A percentile compares a stretch with the other conserved stretches of the same genome.
phyloP scores from a whole-genome alignment of 2,797 vertebrate genomes.

The Sebastes iracundus region DNA sequence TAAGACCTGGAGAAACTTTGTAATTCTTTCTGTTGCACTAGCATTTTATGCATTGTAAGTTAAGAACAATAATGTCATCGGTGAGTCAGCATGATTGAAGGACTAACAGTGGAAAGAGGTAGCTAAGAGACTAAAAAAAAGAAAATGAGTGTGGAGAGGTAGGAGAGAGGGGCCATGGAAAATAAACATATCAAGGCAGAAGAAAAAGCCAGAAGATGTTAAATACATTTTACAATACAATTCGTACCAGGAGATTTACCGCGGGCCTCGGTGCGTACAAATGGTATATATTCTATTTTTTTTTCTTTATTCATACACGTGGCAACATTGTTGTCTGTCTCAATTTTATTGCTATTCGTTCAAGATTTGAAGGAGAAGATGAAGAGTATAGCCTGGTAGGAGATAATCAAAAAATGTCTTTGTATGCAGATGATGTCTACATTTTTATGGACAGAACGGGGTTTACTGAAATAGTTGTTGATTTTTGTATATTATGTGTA shows the following conservation, averaged over 20 bases:
- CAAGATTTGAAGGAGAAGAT: background rate
- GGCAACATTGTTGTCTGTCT: background rate
- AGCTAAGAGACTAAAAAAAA: constrained; percentile 7
- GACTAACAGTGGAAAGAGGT: background rate
- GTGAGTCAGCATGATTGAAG: background rate
- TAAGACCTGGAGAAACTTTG: background rate
- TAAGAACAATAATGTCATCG: background rate
- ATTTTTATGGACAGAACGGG: background rate
- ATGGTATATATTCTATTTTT: background rate
- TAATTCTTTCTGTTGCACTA: background rate
- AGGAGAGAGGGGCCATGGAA: background rate
- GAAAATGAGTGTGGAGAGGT: constrained; percentile 5
- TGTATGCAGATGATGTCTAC: background rate
- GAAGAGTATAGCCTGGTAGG: background rate
- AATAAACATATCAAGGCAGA: constrained; percentile 4
- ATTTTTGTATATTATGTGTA: background rate
- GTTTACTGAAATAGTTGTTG: background rate
- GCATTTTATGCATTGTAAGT: background rate
- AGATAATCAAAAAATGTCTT: background rate
- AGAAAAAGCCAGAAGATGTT: constrained; percentile 22
- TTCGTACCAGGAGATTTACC: background rate
- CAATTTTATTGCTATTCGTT: background rate
- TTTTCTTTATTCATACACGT: background rate
- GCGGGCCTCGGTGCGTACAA: background rate
- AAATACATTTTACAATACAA: background rate